Base-by-base conservation (phyloP, 2,888 invertebrate genomes). In the Eupithecia subumbrata region DNA sequence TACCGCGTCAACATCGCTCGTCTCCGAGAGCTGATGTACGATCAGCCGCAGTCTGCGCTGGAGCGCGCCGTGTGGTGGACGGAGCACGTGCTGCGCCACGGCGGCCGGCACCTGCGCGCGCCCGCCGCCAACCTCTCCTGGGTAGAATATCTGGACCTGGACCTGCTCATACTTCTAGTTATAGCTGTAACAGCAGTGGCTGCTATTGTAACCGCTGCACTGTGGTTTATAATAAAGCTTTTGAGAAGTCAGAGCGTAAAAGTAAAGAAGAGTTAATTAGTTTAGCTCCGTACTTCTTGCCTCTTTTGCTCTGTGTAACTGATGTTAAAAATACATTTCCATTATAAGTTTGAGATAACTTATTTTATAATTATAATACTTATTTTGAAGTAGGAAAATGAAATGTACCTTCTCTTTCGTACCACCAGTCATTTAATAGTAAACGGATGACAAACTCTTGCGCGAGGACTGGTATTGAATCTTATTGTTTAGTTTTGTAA, bases 51-150 rank as follows among this genome's bases (percentile, higher is more conserved):
- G 81, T 76, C 78, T 2, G 86, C 91, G 0, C 69, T 94, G 48
- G 90, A 94, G 9, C 89, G 91, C 22, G 91, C 91, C 0, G 82
- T 95, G 2, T 94, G 94, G 94, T 94, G 94, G 93, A 90, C 89
- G 9, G 95, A 95, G 79, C 89, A 95, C 82, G 89, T 95, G 12
- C 79, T 95, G 22, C 86, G 93, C 8, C 91, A 94, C 77, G 86
- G 87, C 25, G 92, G 92, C 8, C 90, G 92, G 2, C 94, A 95
- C 78, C 86, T 95, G 1, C 86, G 88, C n/a, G 84, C 91, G 34
- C 90, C 91, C 0, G 85, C 85, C 5, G 86, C 88, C 7, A 85
- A 86, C 75, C 83, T 89, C 52, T 74, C 86, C 11, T 88, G 85
- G 86, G 18, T 77, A 0, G 81, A 88, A 30, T 89, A 87, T 67